These are phyloP conservation scores for Lasioglossum vierecki DNA, from an alignment of 2,888 invertebrate genomes.

Conservation along the genomic window DNA sequence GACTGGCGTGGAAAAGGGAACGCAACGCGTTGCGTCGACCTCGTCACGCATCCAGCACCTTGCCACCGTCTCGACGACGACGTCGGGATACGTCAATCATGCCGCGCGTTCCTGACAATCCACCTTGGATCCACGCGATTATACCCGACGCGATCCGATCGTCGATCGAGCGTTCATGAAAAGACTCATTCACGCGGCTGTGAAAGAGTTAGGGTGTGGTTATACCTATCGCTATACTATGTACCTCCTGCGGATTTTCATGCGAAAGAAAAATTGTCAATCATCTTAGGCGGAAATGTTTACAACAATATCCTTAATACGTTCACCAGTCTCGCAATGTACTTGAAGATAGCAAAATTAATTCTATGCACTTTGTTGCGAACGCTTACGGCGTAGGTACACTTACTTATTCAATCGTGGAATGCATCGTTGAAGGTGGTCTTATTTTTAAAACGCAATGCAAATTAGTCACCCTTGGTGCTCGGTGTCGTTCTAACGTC, in stretches of 20 bases:
- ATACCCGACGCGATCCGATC: neutral
- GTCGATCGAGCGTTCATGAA: neutral
- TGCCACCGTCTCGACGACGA: neutral
- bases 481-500: neutral
- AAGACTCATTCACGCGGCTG: neutral
- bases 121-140: neutral
- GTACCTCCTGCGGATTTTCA: neutral
- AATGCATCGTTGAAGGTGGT: neutral
- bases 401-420: neutral
- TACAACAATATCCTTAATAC: too few relatives aligned
- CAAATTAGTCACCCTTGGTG: neutral
- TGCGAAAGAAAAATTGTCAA: too few relatives aligned
- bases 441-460: neutral
- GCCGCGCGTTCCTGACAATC: neutral
- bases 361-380: neutral
- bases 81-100: neutral
- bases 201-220: neutral
- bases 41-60: neutral
- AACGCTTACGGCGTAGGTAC: neutral
- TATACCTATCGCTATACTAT: neutral
- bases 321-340: neutral
- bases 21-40: neutral
- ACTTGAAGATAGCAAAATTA: neutral
- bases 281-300: too few relatives aligned
- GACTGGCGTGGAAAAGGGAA: conserved; percentile 1